These are phyloP conservation scores for Grammomys dolichurus DNA, from an alignment of 2,113 vertebrate species.

Conservation along the genomic window DNA sequence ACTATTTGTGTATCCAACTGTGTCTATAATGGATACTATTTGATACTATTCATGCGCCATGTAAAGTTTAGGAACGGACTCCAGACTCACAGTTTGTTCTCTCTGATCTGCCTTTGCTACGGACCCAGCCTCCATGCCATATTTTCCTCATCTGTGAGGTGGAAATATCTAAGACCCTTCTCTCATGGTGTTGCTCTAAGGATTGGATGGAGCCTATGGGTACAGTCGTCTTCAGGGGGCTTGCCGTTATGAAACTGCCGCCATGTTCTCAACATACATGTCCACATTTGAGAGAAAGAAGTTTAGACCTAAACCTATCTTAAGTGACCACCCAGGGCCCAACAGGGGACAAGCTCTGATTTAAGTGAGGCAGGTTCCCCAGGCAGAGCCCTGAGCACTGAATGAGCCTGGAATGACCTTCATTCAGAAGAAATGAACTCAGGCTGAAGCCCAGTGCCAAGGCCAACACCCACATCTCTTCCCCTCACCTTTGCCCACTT, in stretches of 20 bases:
- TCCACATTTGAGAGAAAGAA: neutral
- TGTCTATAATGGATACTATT: neutral
- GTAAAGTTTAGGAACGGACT: neutral
- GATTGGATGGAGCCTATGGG: neutral
- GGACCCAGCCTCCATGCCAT: neutral
- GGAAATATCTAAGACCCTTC: neutral
- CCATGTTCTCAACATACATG: neutral
- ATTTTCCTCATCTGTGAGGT: constrained; percentile 1
- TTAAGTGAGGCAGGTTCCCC: neutral
- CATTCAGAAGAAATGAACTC: neutral
- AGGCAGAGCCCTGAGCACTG: neutral
- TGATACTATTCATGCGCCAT: neutral
- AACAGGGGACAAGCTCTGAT: neutral
- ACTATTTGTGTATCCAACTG: neutral
- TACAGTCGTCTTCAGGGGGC: neutral
- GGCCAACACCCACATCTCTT: neutral
- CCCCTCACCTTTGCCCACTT: neutral
- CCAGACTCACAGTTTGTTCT: neutral
- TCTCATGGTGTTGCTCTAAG: neutral
- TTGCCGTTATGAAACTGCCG: neutral
- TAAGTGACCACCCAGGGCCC: neutral
- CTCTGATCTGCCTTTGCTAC: neutral
- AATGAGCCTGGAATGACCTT: neutral
- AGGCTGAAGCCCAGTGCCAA: neutral
- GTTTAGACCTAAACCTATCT: neutral